Conservation (phyloP, 1,140 invertebrate genomes). For the Ips typographus region DNA sequence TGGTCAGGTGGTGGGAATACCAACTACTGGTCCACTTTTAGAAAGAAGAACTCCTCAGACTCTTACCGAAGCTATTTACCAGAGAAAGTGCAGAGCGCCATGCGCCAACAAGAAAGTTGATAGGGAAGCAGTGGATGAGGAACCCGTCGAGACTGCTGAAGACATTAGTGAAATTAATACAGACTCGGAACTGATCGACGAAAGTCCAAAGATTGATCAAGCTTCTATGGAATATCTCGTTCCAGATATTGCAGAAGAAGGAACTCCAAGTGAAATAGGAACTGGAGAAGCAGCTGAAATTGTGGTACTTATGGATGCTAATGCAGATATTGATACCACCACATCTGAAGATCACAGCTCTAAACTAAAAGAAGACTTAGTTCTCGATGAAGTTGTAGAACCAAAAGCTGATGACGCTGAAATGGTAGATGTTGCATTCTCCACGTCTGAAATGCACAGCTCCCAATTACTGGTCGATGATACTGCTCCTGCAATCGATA, state of each 20-base stretch:
- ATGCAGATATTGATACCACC: too few species aligned
- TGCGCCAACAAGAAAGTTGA: slow-evolving; percentile 11
- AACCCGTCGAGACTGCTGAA: slow-evolving; percentile 5
- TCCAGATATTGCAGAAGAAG: background rate
- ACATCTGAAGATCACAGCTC: too few species aligned
- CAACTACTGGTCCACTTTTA: background rate
- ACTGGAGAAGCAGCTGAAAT: too few species aligned
- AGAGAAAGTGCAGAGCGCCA: slow-evolving; percentile 14
- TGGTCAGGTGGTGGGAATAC: slow-evolving; percentile 15
- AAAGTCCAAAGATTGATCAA: slow-evolving; percentile 5
- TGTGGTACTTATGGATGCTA: too few species aligned
- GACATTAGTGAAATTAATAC: slow-evolving; percentile 32
- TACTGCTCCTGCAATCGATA: too few species aligned
- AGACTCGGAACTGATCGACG: slow-evolving; percentile 17
- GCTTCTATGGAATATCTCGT: too few species aligned
- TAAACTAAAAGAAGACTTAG: too few species aligned
- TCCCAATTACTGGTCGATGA: too few species aligned
- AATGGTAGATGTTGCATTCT: too few species aligned
- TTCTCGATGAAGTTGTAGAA: too few species aligned
- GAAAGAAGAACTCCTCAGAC: slow-evolving; percentile 14
- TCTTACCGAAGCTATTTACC: slow-evolving; percentile 22
- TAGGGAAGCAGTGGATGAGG: slow-evolving; percentile 1
- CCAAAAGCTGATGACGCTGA: too few species aligned
- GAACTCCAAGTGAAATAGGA: background rate
- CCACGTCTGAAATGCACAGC: too few species aligned